Conservation (phyloP, 2,797 vertebrate species). For the Sciurus vulgaris region DNA sequence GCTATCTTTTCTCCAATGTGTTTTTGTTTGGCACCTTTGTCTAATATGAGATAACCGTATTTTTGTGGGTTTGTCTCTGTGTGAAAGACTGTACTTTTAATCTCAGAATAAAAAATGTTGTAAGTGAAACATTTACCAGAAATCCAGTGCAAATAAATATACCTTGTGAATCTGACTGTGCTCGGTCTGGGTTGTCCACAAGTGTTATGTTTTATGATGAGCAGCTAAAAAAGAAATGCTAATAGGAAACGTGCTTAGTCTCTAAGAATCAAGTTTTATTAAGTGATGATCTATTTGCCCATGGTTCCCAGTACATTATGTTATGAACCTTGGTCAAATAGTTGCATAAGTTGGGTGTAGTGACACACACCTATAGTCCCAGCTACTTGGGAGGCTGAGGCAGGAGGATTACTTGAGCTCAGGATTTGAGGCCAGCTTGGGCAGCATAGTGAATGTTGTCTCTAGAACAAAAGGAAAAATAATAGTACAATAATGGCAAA, state of each 20-base stretch:
- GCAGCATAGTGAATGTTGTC: neutral
- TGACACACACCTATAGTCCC: neutral
- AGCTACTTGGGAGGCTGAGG: neutral
- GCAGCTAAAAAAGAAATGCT: neutral
- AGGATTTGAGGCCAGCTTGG: too few relatives aligned
- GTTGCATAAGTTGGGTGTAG: neutral
- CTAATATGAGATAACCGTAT: too few relatives aligned
- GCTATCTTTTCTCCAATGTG: too few relatives aligned
- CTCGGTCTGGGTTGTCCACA: neutral
- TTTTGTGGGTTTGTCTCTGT: too few relatives aligned
- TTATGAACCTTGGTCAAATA: too few relatives aligned
- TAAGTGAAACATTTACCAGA: conserved; percentile 26
- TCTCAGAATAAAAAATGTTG: neutral
- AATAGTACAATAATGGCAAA: neutral
- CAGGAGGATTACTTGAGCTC: too few relatives aligned
- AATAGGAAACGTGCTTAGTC: neutral
- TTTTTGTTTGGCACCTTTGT: too few relatives aligned
- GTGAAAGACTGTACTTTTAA: neutral
- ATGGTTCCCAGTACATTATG: neutral
- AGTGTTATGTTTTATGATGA: neutral
- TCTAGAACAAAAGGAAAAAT: neutral
- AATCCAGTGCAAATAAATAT: neutral
- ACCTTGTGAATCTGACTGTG: neutral
- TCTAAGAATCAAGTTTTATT: conserved; percentile 19
- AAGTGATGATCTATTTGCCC: neutral